These are phyloP conservation scores for Talpa occidentalis DNA, from an alignment of 2,113 vertebrate genomes.

Conservation along the genomic window DNA sequence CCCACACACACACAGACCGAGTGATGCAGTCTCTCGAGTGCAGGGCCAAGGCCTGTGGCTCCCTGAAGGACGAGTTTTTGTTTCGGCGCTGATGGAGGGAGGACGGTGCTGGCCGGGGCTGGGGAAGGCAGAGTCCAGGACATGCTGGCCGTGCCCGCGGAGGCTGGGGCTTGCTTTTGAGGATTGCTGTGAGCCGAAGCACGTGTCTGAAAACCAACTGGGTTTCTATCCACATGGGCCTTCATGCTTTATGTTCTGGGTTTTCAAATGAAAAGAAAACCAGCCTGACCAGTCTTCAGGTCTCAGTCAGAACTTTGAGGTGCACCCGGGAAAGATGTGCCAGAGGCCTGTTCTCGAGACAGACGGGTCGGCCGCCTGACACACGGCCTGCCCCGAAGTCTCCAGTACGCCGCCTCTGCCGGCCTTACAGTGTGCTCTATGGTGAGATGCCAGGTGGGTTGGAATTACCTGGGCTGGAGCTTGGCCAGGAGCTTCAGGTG, in stretches of 20 bases:
- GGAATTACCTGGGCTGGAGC: neutral
- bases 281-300: neutral
- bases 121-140: neutral
- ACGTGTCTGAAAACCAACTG: too few species aligned
- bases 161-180: neutral
- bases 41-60: too few species aligned
- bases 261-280: neutral
- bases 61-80: too few species aligned
- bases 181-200: neutral
- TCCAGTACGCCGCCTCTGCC: neutral
- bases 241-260: too few species aligned
- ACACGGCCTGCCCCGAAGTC: too few species aligned
- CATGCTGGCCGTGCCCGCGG: too few species aligned
- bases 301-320: neutral
- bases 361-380: fast-evolving
- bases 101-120: fast-evolving
- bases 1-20: neutral
- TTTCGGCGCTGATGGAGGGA: neutral
- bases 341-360: neutral
- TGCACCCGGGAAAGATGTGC: fast-evolving
- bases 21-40: fast-evolving
- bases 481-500: neutral
- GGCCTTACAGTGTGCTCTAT: neutral
- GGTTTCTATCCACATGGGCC: neutral
- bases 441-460: neutral